Evolutionary conservation across 1,140 invertebrate genomes (phyloP).

Genomic region (Brevipalpus yothersi): DNA sequence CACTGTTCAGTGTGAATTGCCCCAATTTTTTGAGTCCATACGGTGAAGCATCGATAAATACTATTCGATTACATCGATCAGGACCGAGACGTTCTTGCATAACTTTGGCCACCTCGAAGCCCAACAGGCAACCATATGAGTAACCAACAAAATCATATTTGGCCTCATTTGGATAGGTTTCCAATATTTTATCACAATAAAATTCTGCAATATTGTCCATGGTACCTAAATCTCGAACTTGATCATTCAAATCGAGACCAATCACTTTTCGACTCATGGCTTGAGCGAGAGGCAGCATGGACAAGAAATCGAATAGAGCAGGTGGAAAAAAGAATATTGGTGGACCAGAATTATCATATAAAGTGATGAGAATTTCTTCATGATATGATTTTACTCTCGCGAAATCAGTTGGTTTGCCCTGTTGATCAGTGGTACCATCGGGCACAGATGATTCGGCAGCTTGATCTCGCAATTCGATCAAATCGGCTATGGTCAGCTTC

Average conservation of each 20-base stretch:
- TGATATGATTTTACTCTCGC: not conserved
- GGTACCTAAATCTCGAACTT: slow-evolving; percentile 30
- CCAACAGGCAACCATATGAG: slow-evolving; percentile 72
- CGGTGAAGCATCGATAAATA: not conserved
- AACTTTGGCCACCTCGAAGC: slow-evolving; percentile 57
- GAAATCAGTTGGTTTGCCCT: not conserved
- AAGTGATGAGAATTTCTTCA: not conserved
- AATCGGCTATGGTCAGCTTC: not conserved
- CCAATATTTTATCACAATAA: slow-evolving; percentile 32
- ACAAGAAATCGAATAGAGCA: slow-evolving; percentile 55
- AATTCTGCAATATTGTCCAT: slow-evolving; percentile 45
- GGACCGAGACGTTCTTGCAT: not conserved
- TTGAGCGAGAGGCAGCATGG: slow-evolving; percentile 36
- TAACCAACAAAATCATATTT: slow-evolving; percentile 62
- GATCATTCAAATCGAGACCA: slow-evolving; percentile 60
- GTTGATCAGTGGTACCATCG: not conserved
- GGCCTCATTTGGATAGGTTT: not conserved
- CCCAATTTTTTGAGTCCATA: not conserved
- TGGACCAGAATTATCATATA: slow-evolving; percentile 8
- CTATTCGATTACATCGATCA: not conserved
- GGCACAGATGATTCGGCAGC: not conserved
- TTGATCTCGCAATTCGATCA: not conserved
- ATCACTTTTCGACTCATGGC: slow-evolving; percentile 48
- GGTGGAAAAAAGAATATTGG: slow-evolving; percentile 59
- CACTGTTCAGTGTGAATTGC: not conserved